These are phyloP conservation scores for Catagonus wagneri DNA, from an alignment of 2,113 vertebrate species.

Conservation along the genomic window DNA sequence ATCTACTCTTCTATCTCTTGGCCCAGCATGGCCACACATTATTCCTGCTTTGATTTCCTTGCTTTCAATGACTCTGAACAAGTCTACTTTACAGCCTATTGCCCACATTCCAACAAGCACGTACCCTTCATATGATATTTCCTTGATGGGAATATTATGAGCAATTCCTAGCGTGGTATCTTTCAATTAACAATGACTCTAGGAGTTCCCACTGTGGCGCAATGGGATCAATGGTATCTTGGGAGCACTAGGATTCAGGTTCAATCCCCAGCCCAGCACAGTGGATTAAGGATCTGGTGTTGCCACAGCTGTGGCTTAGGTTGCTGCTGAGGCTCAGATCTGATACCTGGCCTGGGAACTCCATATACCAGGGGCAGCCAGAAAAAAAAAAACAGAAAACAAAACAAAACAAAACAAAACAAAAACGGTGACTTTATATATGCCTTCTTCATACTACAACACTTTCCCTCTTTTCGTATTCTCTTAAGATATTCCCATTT, in stretches of 20 bases:
- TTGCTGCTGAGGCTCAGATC: no score
- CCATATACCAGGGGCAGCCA: no score
- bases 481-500: background rate
- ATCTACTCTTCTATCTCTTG: slow-evolving; percentile 27
- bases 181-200: slow-evolving; percentile 22
- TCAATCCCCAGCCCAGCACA: no score
- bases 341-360: no score
- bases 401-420: no score
- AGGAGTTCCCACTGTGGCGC: no score
- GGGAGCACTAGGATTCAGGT: no score
- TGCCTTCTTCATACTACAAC: background rate
- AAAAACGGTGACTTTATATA: no score
- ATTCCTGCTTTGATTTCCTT: background rate
- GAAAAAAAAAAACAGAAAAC: no score
- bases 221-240: no score
- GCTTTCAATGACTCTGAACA: slow-evolving; percentile 9
- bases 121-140: background rate
- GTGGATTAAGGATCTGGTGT: no score
- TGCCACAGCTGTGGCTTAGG: no score
- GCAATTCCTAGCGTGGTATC: background rate
- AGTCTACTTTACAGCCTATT: background rate
- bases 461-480: background rate
- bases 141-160: background rate
- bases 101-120: background rate
- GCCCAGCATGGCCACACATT: background rate